These are phyloP conservation scores for Fulmarus glacialis DNA, from an alignment of 2,113 vertebrate genomes.

Conservation along the genomic window DNA sequence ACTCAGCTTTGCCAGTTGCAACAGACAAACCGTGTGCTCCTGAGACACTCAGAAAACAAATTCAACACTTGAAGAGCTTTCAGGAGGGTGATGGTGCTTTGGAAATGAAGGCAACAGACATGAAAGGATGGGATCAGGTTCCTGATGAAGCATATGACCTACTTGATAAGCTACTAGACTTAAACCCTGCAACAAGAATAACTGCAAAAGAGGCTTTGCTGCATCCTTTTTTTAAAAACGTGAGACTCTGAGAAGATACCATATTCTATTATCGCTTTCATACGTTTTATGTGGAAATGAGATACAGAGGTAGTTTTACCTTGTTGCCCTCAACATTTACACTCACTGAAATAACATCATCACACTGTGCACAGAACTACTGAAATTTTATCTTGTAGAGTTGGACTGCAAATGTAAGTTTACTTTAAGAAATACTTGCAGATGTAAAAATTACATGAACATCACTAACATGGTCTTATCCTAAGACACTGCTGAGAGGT, in stretches of 20 bases:
- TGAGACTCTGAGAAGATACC: conserved; percentile 48
- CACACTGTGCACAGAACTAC: conserved; percentile 9
- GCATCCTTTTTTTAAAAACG: conserved; percentile 87
- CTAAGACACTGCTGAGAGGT: background rate
- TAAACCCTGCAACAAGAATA: conserved; percentile 92
- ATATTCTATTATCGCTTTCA: background rate
- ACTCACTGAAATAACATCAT: background rate
- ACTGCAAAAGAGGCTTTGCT: conserved; percentile 85
- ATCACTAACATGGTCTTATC: background rate
- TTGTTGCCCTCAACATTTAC: background rate
- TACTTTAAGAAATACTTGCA: background rate
- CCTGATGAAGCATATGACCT: conserved; percentile 90
- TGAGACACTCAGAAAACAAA: background rate
- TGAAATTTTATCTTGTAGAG: background rate
- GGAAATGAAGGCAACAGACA: background rate
- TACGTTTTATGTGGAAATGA: background rate
- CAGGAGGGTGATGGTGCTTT: conserved; percentile 7
- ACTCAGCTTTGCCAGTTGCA: background rate
- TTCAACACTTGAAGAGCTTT: background rate
- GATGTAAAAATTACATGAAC: background rate
- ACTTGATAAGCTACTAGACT: conserved; percentile 91
- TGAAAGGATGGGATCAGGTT: conserved; percentile 85
- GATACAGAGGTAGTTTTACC: background rate
- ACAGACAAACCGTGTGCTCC: background rate
- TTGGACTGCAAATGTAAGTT: background rate